A percentile compares a stretch with the other conserved stretches of the same genome.
phyloP scores from a whole-genome alignment of 2,888 invertebrate genomes.

The Thysanoteuthis rhombus region DNA sequence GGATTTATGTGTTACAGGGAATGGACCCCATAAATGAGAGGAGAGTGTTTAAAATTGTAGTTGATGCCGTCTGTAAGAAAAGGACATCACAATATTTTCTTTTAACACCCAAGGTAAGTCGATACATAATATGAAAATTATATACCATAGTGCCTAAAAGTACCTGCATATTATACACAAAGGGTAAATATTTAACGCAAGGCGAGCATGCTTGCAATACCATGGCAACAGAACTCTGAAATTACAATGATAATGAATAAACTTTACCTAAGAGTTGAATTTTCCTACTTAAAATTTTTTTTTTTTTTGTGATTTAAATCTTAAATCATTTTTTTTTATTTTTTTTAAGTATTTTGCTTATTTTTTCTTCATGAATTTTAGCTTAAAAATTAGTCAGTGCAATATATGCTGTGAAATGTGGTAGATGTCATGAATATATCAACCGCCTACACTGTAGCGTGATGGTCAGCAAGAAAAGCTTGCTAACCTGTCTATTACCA shows the following conservation, averaged over 20 bases:
- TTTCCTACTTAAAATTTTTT: neutral
- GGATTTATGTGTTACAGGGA: constrained; percentile 52
- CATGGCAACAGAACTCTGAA: neutral
- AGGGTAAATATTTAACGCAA: neutral
- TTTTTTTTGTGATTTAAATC: neutral
- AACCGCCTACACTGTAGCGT: no score
- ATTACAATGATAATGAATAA: neutral
- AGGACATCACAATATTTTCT: constrained; percentile 87
- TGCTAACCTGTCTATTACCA: no score
- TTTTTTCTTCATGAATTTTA: neutral
- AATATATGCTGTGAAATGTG: neutral
- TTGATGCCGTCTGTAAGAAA: constrained; percentile 73
- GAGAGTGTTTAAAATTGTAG: constrained; percentile 65
- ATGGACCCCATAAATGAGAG: constrained; percentile 67
- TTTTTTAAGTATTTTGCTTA: neutral
- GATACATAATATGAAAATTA: neutral
- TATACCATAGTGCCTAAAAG: neutral
- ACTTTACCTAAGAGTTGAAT: neutral
- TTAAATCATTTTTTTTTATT: neutral
- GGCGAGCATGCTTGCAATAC: neutral
- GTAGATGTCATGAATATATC: neutral
- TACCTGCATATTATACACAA: neutral
- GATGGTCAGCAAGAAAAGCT: no score
- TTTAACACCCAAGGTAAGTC: constrained; percentile 87
- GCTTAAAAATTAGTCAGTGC: no score